Percentiles rank a stretch among this genome's conserved stretches.
Conservation (phyloP, 2,888 invertebrate genomes). For the Hypena proboscidalis region DNA sequence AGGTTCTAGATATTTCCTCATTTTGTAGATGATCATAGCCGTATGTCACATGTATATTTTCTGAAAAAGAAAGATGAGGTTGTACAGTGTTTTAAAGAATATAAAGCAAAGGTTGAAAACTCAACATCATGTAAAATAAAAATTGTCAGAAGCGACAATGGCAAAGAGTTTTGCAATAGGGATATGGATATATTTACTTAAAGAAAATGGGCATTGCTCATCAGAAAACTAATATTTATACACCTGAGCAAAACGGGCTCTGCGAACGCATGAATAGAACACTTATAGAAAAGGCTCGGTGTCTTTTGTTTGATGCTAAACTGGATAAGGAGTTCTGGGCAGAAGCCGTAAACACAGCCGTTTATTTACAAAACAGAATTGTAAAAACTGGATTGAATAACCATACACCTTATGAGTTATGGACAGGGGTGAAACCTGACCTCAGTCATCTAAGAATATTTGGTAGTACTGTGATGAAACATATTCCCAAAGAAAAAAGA, state of each 20-base stretch:
- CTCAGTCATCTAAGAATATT: constrained; percentile 1
- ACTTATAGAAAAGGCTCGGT: neutral
- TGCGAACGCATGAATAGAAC: constrained; percentile 45
- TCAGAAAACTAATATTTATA: constrained; percentile 45
- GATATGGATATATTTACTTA: constrained; percentile 31
- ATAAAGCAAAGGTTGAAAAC: too few species aligned
- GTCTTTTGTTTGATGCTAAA: neutral
- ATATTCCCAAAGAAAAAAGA: constrained; percentile 4
- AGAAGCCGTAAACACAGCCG: constrained; percentile 6
- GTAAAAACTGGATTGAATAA: neutral
- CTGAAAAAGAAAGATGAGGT: too few species aligned
- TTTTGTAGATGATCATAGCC: too few species aligned
- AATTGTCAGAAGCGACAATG: constrained; percentile 46
- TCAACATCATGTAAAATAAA: too few species aligned
- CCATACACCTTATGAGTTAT: constrained; percentile 2
- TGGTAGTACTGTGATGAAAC: constrained; percentile 1
- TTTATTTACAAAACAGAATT: constrained; percentile 3
- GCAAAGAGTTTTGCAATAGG: constrained; percentile 44
- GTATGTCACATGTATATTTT: too few species aligned
- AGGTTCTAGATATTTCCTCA: too few species aligned
- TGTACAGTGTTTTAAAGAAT: too few species aligned
- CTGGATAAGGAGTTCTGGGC: constrained; percentile 4
- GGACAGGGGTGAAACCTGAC: neutral
- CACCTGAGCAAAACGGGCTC: constrained; percentile 58
- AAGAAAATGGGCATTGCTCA: constrained; percentile 42